Evolutionary conservation across 2,113 vertebrate species (phyloP), one percentile per base, ranked within the genome.

Genomic region (Collichthys lucidus): DNA sequence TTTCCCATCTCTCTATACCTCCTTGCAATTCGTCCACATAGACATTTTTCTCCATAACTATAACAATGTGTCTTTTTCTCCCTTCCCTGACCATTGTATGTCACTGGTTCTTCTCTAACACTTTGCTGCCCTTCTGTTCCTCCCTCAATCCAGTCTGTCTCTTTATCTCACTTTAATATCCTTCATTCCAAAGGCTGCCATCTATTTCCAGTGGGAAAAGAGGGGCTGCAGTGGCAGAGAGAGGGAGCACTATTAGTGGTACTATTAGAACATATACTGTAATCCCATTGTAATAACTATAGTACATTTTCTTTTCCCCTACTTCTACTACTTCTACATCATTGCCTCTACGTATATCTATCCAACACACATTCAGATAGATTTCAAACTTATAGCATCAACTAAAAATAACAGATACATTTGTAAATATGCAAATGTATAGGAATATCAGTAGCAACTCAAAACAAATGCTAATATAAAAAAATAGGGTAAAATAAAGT

Each of bases 161-260:
- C 68, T 53, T 72, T 46, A 66, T 74, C n/a, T 35, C 40, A 56
- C 70, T 55, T 69, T 84, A 74, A 74, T 74, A 70, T 64, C 57
- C 56, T 64, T 59, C 29, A 64, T 59, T 49, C 19, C n/a, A 26
- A 42, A 70, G 20, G 29, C n/a, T n/a, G 14, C 56, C 63, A 68
- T 68, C 56, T 22, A 53, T 74, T 62, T 80, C 22, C 5, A 5
- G 22, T 14, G 42, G n/a, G 2, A 50, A 65, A n/a, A 47, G n/a
- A 44, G 22, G 15, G 17, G 19, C 4, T 26, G 14, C 2, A 8
- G 44, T 65, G 63, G 40, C n/a, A 17, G n/a, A 47, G 62, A 14
- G 7, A 17, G 15, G n/a, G n/a, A 17, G 44, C 12, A 47, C 10
- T 26, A 47, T 5, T 19, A 17, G 22, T 29, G 40, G 22, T 20